phyloP scores from a whole-genome alignment of 2,888 invertebrate species.

The Toxonevra muliebris region DNA sequence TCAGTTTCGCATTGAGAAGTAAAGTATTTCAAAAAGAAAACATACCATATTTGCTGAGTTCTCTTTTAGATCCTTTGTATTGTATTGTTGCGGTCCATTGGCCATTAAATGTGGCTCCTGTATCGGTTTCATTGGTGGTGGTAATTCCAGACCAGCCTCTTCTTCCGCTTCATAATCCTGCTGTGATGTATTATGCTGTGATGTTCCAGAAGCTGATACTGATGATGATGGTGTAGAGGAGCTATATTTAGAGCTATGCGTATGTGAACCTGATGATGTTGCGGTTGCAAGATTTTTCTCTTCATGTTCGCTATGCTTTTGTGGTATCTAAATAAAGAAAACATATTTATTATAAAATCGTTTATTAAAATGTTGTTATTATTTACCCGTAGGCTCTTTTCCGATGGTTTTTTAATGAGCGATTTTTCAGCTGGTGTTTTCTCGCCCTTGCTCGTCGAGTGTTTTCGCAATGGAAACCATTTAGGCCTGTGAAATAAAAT shows the following conservation, averaged over 20 bases:
- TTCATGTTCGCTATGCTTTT: constrained; percentile 65
- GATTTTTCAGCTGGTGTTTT: constrained; percentile 72
- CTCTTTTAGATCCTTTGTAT: constrained; percentile 66
- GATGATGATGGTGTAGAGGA: constrained; percentile 37
- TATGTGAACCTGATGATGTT: constrained; percentile 42
- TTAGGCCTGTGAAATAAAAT: constrained; percentile 73
- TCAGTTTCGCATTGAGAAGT: too few species aligned
- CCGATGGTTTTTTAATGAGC: constrained; percentile 82
- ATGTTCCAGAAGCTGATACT: constrained; percentile 67
- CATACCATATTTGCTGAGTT: constrained; percentile 72
- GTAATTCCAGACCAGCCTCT: constrained; percentile 83
- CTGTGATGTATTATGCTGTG: constrained; percentile 54
- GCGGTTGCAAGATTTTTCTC: constrained; percentile 47
- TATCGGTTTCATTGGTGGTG: constrained; percentile 96
- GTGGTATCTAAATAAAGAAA: constrained; percentile 49
- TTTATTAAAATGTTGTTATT: constrained; percentile 6
- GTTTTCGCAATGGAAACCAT: constrained; percentile 90
- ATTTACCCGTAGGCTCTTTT: constrained; percentile 84
- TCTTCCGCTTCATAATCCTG: constrained; percentile 72
- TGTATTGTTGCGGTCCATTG: constrained; percentile 62
- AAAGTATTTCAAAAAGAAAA: constrained; percentile 30
- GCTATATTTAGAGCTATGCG: constrained; percentile 2
- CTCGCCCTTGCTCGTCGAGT: constrained; percentile 88
- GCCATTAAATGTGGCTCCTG: constrained; percentile 70
- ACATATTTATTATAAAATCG: constrained; percentile 28